Conservation (phyloP, 1,140 invertebrate genomes). For the Brachionus koreanus region DNA sequence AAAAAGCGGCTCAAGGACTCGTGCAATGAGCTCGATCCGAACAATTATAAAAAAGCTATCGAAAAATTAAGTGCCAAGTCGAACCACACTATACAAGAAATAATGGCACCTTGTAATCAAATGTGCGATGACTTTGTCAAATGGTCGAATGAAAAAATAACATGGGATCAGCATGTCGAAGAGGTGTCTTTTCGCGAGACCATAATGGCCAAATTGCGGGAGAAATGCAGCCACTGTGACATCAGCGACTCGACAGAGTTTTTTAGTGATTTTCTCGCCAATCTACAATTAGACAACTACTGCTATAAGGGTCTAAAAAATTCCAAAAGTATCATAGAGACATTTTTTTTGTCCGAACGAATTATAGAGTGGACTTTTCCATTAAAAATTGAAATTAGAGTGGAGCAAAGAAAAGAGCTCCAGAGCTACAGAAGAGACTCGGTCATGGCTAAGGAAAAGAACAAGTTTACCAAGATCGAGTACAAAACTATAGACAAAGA, state of each 20-base stretch:
- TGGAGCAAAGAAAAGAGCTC: slow-evolving; percentile 22
- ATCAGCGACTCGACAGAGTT: slow-evolving; percentile 34
- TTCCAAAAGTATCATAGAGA: neutral
- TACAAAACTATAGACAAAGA: slow-evolving; percentile 29
- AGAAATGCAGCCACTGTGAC: slow-evolving; percentile 34
- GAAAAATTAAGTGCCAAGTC: slow-evolving; percentile 19
- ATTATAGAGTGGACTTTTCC: slow-evolving; percentile 23
- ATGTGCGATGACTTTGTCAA: slow-evolving; percentile 1
- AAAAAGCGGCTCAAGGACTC: slow-evolving; percentile 40
- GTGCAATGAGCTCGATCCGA: slow-evolving; percentile 12
- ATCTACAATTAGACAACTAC: slow-evolving; percentile 43
- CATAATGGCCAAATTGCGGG: slow-evolving; percentile 30
- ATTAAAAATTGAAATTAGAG: slow-evolving; percentile 15
- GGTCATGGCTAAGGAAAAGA: slow-evolving; percentile 19
- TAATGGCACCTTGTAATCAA: slow-evolving; percentile 41
- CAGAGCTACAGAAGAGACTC: neutral
- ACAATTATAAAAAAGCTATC: slow-evolving; percentile 19
- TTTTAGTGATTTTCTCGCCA: slow-evolving; percentile 36
- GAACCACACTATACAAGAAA: slow-evolving; percentile 37
- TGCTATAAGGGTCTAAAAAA: slow-evolving; percentile 40
- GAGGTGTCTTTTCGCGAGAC: slow-evolving; percentile 41
- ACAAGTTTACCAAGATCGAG: neutral
- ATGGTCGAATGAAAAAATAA: slow-evolving; percentile 43
- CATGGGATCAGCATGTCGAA: slow-evolving; percentile 37
- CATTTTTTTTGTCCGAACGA: slow-evolving; percentile 30